These are phyloP conservation scores for Horisme vitalbata DNA, from an alignment of 2,888 invertebrate genomes.

Conservation along the genomic window DNA sequence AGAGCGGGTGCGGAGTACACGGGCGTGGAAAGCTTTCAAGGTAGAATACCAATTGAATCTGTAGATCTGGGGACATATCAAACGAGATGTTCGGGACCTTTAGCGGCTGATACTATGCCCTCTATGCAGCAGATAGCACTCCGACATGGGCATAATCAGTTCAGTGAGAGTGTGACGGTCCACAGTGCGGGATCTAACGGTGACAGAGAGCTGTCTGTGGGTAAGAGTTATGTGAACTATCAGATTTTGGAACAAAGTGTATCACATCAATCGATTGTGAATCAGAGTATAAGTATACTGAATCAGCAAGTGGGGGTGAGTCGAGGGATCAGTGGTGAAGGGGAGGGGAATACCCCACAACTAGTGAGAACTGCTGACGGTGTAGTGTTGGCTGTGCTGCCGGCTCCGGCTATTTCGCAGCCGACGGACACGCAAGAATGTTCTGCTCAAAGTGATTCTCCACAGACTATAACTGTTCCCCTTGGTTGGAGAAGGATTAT, in stretches of 20 bases:
- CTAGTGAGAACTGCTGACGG: conserved; percentile 75
- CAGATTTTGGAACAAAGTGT: conserved; percentile 81
- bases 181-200: conserved; percentile 62
- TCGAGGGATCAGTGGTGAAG: conserved; percentile 63
- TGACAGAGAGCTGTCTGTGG: conserved; percentile 65
- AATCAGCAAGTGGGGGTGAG: conserved; percentile 77
- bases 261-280: conserved; percentile 77
- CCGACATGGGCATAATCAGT: conserved; percentile 60
- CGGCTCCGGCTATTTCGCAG: conserved; percentile 54
- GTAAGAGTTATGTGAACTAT: conserved; percentile 76
- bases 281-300: conserved; percentile 79
- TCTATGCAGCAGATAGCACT: conserved; percentile 57
- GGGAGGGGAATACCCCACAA: conserved; percentile 61
- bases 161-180: conserved; percentile 62
- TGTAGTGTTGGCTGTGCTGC: conserved; percentile 73
- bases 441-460: conserved; percentile 66
- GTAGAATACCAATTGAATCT: conserved; percentile 53
- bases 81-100: conserved; percentile 55
- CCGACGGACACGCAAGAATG: conserved; percentile 52
- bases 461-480: conserved; percentile 73
- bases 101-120: conserved; percentile 59
- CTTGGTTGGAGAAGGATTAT: conserved; percentile 78
- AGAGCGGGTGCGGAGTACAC: conserved; percentile 50
- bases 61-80: conserved; percentile 63
- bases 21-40: conserved; percentile 59